Evolutionary conservation across 2,797 vertebrate species (phyloP), one percentile per base, ranked within the genome.

Genomic region (Urosaurus nigricauda): DNA sequence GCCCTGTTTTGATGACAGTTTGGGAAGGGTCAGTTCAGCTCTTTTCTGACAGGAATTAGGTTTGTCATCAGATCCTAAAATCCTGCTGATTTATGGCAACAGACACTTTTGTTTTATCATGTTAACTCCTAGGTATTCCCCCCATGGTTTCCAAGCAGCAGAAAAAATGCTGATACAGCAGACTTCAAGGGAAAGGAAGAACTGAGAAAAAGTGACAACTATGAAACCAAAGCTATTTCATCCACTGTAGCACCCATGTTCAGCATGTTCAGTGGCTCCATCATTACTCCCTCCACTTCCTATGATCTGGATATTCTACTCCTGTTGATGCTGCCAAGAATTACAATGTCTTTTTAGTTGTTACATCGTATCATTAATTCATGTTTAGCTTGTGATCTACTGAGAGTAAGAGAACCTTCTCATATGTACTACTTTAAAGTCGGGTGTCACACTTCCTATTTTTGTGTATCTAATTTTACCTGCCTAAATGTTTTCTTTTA

Each of bases 11-110:
- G 96, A 98, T 98, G 98, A 98, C 97, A 98, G 96, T 98, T 94
- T 97, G 91, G 95, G 96, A 96, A 97, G 95, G 96, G 94, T 93
- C 89, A 94, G 93, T 93, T 97, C 96, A 96, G 96, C 95, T 97
- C 96, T 98, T 97, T 97, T 97, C 95, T 97, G 96, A 97, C 96
- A 98, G 97, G 96, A 98, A 98, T 98, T 97, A 94, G 94, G 96
- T 98, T 98, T 98, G 97, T 98, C 97, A 97, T 98, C 98, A 98
- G 97, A 98, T 98, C 98, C 97, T 98, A 98, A 98, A 98, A 98
- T 98, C 96, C 95, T 71, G 94, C 93, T 98, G 98, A 98, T 98
- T 98, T 98, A 98, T 96, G 93, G 95, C 96, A 95, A 98, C 85
- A 65, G 13, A 63, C 80, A 65, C 47, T 53, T 86, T 70, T 86